phyloP scores from a whole-genome alignment of 2,797 vertebrate species.

The Cossypha niveicapilla region DNA sequence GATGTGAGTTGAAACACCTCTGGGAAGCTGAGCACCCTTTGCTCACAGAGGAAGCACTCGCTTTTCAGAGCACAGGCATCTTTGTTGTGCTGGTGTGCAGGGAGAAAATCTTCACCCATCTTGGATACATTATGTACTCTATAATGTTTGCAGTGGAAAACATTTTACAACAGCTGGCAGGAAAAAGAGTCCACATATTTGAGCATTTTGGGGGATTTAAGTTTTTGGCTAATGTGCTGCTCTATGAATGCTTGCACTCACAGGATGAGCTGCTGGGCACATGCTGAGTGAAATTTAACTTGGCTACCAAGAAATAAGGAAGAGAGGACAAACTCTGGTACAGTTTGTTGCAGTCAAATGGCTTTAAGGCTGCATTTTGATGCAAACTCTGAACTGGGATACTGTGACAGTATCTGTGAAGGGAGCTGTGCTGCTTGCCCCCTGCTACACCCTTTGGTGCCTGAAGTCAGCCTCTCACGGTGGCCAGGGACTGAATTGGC shows the following conservation, averaged over 20 bases:
- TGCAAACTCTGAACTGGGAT: not conserved
- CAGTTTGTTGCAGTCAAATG: not conserved
- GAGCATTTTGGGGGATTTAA: not conserved
- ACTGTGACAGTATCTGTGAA: not conserved
- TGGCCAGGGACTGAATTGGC: not conserved
- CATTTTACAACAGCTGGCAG: not conserved
- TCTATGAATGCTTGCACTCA: not conserved
- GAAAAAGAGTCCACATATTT: not conserved
- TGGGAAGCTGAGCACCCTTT: not conserved
- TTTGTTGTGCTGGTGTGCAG: not conserved
- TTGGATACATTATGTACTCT: not conserved
- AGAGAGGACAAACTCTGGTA: not conserved
- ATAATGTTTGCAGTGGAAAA: not conserved
- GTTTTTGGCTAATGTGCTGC: not conserved
- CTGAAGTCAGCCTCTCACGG: not conserved
- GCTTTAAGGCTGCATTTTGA: not conserved
- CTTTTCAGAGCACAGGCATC: not conserved
- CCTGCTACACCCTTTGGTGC: not conserved
- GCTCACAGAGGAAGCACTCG: not conserved
- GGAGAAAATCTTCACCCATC: not conserved
- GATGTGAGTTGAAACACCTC: not conserved
- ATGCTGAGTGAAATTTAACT: not conserved
- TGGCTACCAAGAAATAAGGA: not conserved
- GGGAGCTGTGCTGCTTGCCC: not conserved
- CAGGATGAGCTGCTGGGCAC: not conserved